A percentile compares a stretch with the other conserved stretches of the same genome.
phyloP scores from a whole-genome alignment of 2,113 vertebrate genomes.

The Ciconia maguari region DNA sequence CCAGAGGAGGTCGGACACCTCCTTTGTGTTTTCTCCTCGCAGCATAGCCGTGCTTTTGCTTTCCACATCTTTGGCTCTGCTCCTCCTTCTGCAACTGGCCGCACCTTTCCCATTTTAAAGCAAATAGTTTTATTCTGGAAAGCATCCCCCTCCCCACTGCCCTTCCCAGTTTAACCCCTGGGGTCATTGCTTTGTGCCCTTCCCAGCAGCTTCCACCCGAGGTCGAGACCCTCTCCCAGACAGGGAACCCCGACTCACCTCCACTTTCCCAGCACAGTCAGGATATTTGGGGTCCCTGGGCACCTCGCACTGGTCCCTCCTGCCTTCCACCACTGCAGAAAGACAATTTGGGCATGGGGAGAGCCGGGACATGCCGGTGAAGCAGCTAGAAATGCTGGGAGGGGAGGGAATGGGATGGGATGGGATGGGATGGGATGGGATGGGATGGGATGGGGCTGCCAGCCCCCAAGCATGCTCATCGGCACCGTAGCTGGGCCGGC shows the following conservation, averaged over 20 bases:
- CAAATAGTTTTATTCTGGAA: background rate
- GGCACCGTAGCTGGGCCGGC: background rate
- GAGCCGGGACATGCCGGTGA: background rate
- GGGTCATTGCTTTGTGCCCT: background rate
- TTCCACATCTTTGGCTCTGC: background rate
- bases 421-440: background rate
- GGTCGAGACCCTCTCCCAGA: background rate
- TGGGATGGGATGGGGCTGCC: background rate
- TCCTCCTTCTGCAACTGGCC: background rate
- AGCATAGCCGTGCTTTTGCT: background rate
- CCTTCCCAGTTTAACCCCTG: background rate
- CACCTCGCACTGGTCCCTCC: constrained; percentile 87
- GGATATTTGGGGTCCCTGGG: constrained; percentile 91
- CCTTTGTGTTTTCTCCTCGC: background rate
- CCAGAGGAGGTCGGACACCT: background rate
- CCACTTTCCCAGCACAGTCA: constrained; percentile 92
- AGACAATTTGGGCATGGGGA: background rate
- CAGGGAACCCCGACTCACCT: constrained; percentile 79
- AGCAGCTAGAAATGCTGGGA: background rate
- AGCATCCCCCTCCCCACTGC: background rate
- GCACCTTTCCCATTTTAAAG: background rate
- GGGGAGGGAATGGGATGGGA: background rate
- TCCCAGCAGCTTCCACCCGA: background rate
- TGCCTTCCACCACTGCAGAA: constrained; percentile 78
- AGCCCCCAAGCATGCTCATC: accelerated